Base-by-base conservation (phyloP, 1,140 invertebrate genomes). In the Pachyrhynchus sulphureomaculatus region DNA sequence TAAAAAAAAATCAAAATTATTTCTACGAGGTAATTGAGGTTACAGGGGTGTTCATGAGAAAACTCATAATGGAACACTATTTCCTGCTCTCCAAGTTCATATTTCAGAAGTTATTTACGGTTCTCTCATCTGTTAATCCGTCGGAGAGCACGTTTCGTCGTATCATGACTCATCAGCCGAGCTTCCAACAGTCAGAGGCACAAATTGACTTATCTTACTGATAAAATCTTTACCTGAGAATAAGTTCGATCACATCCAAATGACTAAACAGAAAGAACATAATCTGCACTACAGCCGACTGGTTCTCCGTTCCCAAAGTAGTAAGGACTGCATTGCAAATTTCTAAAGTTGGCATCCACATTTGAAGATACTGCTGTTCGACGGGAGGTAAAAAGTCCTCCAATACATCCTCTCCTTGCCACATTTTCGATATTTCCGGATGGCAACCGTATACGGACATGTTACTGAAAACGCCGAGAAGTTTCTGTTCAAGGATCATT, bases 311-410 rank as follows among this genome's bases (percentile, higher is more conserved):
- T 32, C 92, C 91, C 5, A 95, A 77, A 0, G 91, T 89, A 2
- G 89, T 92, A 1, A 95, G 77, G 17, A 95, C 74, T 9, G 89
- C 86, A 71, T 92, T 86, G 75, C 91, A 94, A 2, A 95, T 76
- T 64, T 86, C 82, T 18, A 95, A 72, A 18, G 89, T 87, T 0
- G 92, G 90, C 34, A 91, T 82, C 39, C 94, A 80, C 15, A 95
- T 86, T 70, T 93, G 88, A 49, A 90, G 83, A 76, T 92, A 95
- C 52, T 91, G 81, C 51, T 82, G 75, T 37, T 83, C 79, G 2
- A 86, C 74, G 2, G 82, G 78, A 0, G 88, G 87, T 20, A 76
- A 66, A 53, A 76, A 75, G 47, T 71, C 68, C 53, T 76, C 72
- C 0, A 71, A 45, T 2, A 68, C 44, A 18, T 72, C 66, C 1